These are phyloP conservation scores for Adoxophyes honmai DNA, from an alignment of 1,140 invertebrate species.

Conservation along the genomic window DNA sequence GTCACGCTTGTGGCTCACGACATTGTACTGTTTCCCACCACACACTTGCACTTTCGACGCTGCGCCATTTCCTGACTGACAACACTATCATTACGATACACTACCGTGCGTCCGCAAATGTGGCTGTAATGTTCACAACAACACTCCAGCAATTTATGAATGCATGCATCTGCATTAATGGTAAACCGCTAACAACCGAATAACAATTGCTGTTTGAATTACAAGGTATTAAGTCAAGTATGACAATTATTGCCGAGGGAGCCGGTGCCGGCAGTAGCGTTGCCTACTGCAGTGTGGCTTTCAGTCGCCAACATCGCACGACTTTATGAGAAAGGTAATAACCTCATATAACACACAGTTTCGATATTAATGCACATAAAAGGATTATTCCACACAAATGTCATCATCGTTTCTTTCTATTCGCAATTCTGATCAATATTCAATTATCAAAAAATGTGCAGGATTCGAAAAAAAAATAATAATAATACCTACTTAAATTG, in stretches of 20 bases:
- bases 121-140: background rate
- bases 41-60: constrained; percentile 11
- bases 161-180: background rate
- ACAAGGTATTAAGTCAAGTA: constrained; percentile 4
- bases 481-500: no score
- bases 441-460: no score
- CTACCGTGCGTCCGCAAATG: background rate
- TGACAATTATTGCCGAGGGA: background rate
- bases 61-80: constrained; percentile 1
- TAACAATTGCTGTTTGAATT: background rate
- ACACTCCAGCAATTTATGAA: background rate
- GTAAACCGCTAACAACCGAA: constrained; percentile 6
- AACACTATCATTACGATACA: constrained; percentile 9
- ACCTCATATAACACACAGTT: no score
- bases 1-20: constrained; percentile 2
- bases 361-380: no score
- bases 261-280: no score
- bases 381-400: no score
- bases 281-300: no score
- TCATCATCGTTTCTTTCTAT: no score
- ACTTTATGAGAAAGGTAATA: no score
- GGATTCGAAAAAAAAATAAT: no score
- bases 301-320: no score
- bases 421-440: no score
- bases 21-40: constrained; percentile 9